Conservation (phyloP, 2,888 invertebrate genomes). For the Axea sp. region DNA sequence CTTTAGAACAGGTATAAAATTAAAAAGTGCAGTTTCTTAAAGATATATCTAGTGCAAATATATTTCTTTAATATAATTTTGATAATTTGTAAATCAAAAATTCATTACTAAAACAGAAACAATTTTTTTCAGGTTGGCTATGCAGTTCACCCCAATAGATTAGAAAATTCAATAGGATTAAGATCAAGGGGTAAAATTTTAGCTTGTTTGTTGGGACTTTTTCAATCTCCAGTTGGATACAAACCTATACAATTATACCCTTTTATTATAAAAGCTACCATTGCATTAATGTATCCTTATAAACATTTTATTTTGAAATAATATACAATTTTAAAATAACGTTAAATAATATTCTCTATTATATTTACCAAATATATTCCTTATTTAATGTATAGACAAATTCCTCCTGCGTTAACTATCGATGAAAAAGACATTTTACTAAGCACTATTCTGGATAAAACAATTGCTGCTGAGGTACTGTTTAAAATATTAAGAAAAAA, state of each 20-base stretch:
- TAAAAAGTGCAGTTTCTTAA: background rate
- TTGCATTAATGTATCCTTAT: slow-evolving; percentile 71
- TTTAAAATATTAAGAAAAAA: too few relatives aligned
- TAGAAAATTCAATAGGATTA: slow-evolving; percentile 68
- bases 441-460: slow-evolving; percentile 73
- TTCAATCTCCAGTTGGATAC: slow-evolving; percentile 72
- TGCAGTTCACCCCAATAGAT: slow-evolving; percentile 70
- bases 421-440: slow-evolving; percentile 73
- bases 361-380: too few relatives aligned
- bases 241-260: slow-evolving; percentile 73
- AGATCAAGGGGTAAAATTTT: slow-evolving; percentile 68
- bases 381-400: slow-evolving; percentile 64
- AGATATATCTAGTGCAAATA: too few relatives aligned
- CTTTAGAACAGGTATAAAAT: slow-evolving; percentile 70
- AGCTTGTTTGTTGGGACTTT: slow-evolving; percentile 68
- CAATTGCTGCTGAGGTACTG: slow-evolving; percentile 73
- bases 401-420: slow-evolving; percentile 69
- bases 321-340: too few relatives aligned
- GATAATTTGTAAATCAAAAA: too few relatives aligned
- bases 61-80: too few relatives aligned
- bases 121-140: slow-evolving; percentile 66
- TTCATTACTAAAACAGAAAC: too few relatives aligned
- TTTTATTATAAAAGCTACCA: slow-evolving; percentile 69
- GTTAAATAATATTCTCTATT: too few relatives aligned
- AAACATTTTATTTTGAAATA: too few relatives aligned